These are phyloP conservation scores for Nannospalax galili DNA, from an alignment of 2,113 vertebrate species.

Conservation along the genomic window DNA sequence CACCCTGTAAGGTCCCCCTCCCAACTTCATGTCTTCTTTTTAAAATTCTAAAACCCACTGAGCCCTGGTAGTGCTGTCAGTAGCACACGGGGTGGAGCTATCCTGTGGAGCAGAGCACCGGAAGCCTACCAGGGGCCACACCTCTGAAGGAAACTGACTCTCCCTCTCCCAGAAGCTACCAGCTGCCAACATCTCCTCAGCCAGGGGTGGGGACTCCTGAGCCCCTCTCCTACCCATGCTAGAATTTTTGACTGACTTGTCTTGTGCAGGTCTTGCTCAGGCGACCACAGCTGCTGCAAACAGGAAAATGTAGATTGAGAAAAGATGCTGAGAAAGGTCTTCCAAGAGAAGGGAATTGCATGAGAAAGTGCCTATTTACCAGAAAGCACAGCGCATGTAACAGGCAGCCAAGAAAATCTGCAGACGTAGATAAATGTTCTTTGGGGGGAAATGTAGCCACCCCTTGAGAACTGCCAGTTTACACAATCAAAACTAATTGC, in stretches of 20 bases:
- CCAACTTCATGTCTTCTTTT: not conserved
- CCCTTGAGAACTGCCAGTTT: not conserved
- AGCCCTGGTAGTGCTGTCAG: not conserved
- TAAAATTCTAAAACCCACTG: not conserved
- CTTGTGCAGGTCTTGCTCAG: not conserved
- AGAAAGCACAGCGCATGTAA: not conserved
- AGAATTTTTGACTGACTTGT: not conserved
- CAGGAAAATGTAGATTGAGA: not conserved
- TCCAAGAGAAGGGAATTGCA: not conserved
- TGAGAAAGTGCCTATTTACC: not conserved
- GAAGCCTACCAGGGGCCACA: too few species aligned
- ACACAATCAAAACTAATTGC: not conserved
- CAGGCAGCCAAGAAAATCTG: conserved; percentile 5
- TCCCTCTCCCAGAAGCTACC: too few species aligned
- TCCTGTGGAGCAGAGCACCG: too few species aligned
- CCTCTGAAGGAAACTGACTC: too few species aligned
- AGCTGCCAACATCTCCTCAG: too few species aligned
- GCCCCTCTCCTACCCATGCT: not conserved
- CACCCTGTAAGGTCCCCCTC: too few species aligned
- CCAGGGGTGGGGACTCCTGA: too few species aligned
- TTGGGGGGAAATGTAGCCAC: not conserved
- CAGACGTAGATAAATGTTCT: conserved; percentile 6
- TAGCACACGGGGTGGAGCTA: too few species aligned
- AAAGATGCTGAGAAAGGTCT: not conserved
- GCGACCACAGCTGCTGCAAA: not conserved